Evolutionary conservation across 2,113 vertebrate genomes (phyloP).

Genomic region (Strix aluco): DNA sequence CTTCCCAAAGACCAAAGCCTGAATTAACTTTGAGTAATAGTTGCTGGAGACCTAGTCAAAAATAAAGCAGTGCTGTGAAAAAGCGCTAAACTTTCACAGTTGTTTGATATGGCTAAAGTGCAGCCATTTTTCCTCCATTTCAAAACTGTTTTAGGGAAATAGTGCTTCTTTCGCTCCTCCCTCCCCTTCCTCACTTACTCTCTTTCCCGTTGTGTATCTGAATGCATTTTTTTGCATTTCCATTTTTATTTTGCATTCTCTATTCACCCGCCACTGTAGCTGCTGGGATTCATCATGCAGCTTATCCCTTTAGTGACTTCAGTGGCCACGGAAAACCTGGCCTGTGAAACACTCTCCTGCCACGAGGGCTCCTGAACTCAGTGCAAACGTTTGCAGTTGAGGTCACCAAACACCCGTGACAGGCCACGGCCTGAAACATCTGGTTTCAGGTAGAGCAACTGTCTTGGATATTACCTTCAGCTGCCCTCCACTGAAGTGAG

Average conservation of each 20-base stretch:
- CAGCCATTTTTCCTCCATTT: not conserved
- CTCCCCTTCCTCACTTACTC: not conserved
- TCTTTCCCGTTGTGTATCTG: not conserved
- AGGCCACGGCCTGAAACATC: not conserved
- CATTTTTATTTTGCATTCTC: not conserved
- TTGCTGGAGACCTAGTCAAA: not conserved
- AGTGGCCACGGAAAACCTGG: not conserved
- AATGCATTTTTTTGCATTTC: not conserved
- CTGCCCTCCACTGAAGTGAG: not conserved
- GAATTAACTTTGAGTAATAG: not conserved
- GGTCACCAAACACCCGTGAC: fast-evolving
- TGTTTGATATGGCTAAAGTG: not conserved
- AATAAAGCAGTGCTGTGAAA: not conserved
- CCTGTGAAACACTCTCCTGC: not conserved
- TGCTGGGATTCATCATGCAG: not conserved
- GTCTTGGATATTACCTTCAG: not conserved
- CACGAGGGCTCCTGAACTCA: not conserved
- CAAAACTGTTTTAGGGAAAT: not conserved
- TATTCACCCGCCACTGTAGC: not conserved
- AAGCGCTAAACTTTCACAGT: not conserved
- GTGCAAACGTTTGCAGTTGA: not conserved
- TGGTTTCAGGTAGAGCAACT: not conserved
- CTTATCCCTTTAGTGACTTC: not conserved
- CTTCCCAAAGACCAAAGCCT: not conserved
- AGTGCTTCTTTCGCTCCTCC: not conserved